These are phyloP conservation scores for Bombylius discolor DNA, from an alignment of 2,888 invertebrate species.

Conservation along the genomic window DNA sequence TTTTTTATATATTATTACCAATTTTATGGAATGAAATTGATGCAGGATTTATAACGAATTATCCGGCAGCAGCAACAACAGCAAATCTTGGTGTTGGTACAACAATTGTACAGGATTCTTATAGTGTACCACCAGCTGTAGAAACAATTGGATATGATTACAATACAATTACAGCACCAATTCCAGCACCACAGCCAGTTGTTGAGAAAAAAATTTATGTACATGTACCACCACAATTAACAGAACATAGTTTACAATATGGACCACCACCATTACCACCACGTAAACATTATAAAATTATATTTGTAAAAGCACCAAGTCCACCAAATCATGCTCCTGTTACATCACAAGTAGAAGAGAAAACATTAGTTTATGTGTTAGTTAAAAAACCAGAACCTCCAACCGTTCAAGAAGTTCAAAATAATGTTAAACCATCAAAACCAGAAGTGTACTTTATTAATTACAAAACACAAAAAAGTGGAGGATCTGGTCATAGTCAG, in stretches of 20 bases:
- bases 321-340: constrained; percentile 40
- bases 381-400: constrained; percentile 57
- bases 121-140: not conserved
- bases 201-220: constrained; percentile 77
- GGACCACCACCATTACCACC: constrained; percentile 47
- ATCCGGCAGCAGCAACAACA: not conserved
- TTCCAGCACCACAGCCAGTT: constrained; percentile 36
- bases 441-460: constrained; percentile 59
- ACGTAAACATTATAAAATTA: constrained; percentile 61
- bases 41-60: not conserved
- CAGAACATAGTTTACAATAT: constrained; percentile 39
- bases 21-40: not conserved
- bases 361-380: constrained; percentile 54
- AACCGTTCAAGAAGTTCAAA: constrained; percentile 48
- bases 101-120: not conserved
- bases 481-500: not conserved
- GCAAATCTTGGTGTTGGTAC: not conserved
- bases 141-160: not conserved
- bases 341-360: constrained; percentile 52
- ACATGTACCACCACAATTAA: constrained; percentile 70
- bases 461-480: constrained; percentile 46
- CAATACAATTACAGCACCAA: constrained; percentile 1
- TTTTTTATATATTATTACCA: not conserved
- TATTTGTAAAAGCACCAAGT: constrained; percentile 55
- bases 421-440: constrained; percentile 45